Conservation (phyloP, 1,140 invertebrate species). For the Littorina saxatilis region DNA sequence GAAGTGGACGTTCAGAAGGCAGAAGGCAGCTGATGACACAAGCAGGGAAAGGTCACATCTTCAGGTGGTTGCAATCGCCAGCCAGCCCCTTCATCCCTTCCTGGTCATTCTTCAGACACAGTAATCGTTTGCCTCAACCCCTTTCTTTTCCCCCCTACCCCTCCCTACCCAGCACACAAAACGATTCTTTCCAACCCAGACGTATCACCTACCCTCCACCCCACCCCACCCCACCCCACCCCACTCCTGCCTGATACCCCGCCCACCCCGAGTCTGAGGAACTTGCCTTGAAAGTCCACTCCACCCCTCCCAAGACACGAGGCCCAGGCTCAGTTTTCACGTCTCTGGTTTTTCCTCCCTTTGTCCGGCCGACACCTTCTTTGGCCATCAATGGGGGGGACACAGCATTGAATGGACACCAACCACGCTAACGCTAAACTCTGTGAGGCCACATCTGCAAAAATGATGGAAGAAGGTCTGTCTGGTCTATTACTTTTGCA, state of each 20-base stretch:
- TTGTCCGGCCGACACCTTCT: slow-evolving; percentile 6
- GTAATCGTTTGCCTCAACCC: slow-evolving; percentile 10
- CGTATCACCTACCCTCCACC: not conserved
- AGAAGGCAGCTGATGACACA: slow-evolving; percentile 36
- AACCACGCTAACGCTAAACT: too few relatives aligned
- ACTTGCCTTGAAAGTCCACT: not conserved
- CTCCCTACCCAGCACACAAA: slow-evolving; percentile 1
- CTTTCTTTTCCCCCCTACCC: not conserved
- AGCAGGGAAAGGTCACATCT: slow-evolving; percentile 26
- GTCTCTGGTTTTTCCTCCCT: not conserved
- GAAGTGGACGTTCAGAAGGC: not conserved
- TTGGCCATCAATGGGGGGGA: too few relatives aligned
- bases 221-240: not conserved
- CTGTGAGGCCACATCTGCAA: not conserved
- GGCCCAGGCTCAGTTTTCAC: slow-evolving; percentile 5
- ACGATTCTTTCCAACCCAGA: not conserved
- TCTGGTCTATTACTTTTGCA: slow-evolving; percentile 7
- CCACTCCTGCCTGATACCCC: not conserved
- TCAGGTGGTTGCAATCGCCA: slow-evolving; percentile 34
- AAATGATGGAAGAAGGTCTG: slow-evolving; percentile 1
- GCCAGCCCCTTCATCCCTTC: not conserved
- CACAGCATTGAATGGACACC: too few relatives aligned
- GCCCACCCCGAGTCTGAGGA: not conserved
- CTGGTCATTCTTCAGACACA: not conserved
- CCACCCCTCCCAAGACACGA: not conserved